phyloP scores from a whole-genome alignment of 2,113 vertebrate species.

The Symphodus melops region DNA sequence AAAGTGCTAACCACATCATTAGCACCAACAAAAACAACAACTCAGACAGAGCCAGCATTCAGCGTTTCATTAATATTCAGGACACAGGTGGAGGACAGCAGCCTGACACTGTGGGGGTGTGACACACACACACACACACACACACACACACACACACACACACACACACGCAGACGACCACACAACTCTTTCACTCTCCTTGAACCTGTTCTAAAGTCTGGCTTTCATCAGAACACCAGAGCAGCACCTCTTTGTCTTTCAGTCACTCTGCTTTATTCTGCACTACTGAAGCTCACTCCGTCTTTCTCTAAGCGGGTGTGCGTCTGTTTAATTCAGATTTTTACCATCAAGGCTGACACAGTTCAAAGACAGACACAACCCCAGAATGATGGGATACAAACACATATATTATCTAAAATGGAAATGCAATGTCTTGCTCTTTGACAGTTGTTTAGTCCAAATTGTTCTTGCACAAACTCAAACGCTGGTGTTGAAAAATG shows the following conservation, averaged over 20 bases:
- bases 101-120: constrained; percentile 49
- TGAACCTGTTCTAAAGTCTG: constrained; percentile 38
- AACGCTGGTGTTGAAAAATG: no score
- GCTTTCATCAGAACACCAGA: constrained; percentile 34
- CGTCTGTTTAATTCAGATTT: neutral
- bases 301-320: neutral
- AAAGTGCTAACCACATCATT: constrained; percentile 20
- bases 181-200: constrained; percentile 30
- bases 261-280: neutral
- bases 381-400: neutral
- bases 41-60: constrained; percentile 30
- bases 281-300: neutral
- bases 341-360: no score
- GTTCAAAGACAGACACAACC: neutral
- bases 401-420: no score
- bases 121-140: constrained; percentile 11
- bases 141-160: neutral
- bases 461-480: no score
- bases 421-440: no score
- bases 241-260: neutral
- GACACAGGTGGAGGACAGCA: constrained; percentile 59
- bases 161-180: neutral
- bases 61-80: constrained; percentile 63
- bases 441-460: no score
- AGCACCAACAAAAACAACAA: constrained; percentile 20